Base-by-base conservation (phyloP, 2,113 vertebrate species). In the Spea bombifrons region DNA sequence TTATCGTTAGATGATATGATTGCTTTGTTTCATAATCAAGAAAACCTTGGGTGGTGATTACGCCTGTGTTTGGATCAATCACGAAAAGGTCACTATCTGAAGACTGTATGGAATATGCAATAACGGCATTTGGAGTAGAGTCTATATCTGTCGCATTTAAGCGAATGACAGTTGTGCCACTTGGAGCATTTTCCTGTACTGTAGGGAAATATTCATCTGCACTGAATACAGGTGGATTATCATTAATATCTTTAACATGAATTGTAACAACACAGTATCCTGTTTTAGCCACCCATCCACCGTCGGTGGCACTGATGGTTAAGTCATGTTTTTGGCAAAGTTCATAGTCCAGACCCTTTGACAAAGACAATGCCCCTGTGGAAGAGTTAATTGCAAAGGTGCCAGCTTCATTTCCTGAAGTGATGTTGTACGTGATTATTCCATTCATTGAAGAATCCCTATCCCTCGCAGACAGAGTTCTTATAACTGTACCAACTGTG, bases 71-170 rank as follows among this genome's bases (percentile, higher is more conserved):
- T 13, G 97, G 97, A 86, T 98, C 95, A 48, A 99, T 96, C 80
- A 96, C 94, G 84, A 99, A 99, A 67, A 98, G 93, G 84, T 99
- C 97, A 0, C 96, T 98, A 87, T 99, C 97, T 7, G 96, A 97
- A 4, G 95, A 95, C 86, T 99, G 95, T 52, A 99, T 89, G 3
- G 94, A 89, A 17, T 98, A 99, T 0, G 96, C 97, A 85, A 95
- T 91, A 82, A 98, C 92, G 0, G 95, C 95, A 0, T 98, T 97
- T 4, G 91, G 77, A 3, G 96, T 94, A 0, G 96, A 96, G 85
- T 99, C 97, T 0, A 89, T 86, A 73, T 99, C 97, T 0, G 86
- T 94, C 64, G 94, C 96, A 0, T 94, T 95, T 74, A 99, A 86
- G 82, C 89, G 93, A 46, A 98, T 93, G 55, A 99, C 96, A 0